Base-by-base conservation (phyloP, 1,140 invertebrate genomes). In the Pseudomyrmex concolor region DNA sequence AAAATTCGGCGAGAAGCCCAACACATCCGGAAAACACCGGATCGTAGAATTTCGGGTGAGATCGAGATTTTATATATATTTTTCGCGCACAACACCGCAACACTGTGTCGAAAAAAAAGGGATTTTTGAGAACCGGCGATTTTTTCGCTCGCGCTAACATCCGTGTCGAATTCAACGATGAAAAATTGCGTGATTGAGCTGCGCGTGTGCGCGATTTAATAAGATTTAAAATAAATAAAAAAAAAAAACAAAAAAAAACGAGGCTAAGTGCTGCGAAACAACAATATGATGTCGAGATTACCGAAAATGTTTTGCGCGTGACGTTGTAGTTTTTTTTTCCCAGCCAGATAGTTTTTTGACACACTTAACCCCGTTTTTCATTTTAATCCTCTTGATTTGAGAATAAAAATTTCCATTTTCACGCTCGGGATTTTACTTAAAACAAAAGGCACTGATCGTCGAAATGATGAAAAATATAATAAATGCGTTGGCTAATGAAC, bases 121-220 rank as follows among this genome's bases (percentile, higher is more conserved):
- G 19, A 45, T 67, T 77, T 55, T 45, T 12, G 2, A 34, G 34
- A 43, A 54, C 34, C 48, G 10, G 10, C 5, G 34, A 34, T 34
- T 7, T 55, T 55, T 77, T 67, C 67, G 10, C 22, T 34, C 1
- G 34, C 34, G 34, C 25, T n/a, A 59, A 80, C 34, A 48, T 70
- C 66, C 25, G 13, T 62, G 19, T 48, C 43, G 54, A 17, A 15
- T 19, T 19, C 43, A 59, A 59, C 54, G 59, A 78, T 48, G 54
- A 57, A 78, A 70, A 70, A 57, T 34, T 34, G 34, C 19, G 66
- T 48, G 76, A 80, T 80, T 34, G 59, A 50, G 7, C 17, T 34
- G 15, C 48, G 15, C 51, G 50, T n/a, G 55, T 34, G 34, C 34
- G n/a, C 2, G 70, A 19, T 70, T 78, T 25, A 57, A 70, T 78